Conservation (phyloP, 2,888 invertebrate genomes). For the Pecten maximus region DNA sequence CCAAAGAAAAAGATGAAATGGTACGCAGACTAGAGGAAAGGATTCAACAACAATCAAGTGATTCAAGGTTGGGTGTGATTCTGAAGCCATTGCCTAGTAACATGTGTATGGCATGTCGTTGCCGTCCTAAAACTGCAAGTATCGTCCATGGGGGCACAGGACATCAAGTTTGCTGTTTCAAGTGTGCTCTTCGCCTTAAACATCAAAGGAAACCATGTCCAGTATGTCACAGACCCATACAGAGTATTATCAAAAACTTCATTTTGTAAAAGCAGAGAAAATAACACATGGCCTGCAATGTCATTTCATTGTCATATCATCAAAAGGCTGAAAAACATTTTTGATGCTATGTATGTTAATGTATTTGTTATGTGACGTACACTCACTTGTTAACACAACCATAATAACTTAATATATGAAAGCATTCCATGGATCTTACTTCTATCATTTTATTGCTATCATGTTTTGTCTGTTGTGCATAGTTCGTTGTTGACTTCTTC, state of each 20-base stretch:
- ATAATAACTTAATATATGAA: no score
- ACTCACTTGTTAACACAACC: no score
- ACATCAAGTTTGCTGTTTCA: conserved; percentile 82
- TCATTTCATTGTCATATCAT: background rate
- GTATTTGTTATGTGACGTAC: no score
- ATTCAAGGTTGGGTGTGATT: conserved; percentile 37
- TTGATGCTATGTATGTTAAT: no score
- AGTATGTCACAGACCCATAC: conserved; percentile 81
- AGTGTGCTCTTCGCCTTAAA: conserved; percentile 80
- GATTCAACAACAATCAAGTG: background rate
- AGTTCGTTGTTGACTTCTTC: no score
- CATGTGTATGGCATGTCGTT: conserved; percentile 76
- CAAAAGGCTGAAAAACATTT: no score
- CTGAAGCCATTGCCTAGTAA: conserved; percentile 51
- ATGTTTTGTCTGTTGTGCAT: no score
- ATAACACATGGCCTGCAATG: background rate
- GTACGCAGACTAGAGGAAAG: background rate
- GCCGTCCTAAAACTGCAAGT: conserved; percentile 79
- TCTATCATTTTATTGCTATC: no score
- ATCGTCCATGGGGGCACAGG: conserved; percentile 82
- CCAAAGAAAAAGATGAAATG: background rate
- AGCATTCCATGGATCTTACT: no score
- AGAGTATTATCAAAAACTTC: conserved; percentile 80
- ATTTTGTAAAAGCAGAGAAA: conserved; percentile 57
- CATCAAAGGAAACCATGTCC: conserved; percentile 79